These are phyloP conservation scores for Aphelocoma californica DNA, from an alignment of 2,797 vertebrate species.

Conservation along the genomic window DNA sequence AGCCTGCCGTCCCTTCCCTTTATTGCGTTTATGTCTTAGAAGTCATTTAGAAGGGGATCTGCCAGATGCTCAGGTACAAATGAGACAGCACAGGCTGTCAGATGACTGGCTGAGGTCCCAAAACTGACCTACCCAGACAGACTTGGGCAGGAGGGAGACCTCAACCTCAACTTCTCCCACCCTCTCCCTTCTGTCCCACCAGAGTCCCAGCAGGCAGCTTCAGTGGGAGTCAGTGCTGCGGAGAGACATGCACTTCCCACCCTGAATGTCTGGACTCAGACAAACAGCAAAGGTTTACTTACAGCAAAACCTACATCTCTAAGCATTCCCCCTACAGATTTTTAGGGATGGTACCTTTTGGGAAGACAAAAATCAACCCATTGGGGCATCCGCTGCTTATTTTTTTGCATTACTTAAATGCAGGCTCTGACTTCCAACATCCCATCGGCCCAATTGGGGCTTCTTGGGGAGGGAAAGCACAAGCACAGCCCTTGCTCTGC, in stretches of 20 bases:
- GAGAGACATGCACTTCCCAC: background rate
- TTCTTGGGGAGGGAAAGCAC: background rate
- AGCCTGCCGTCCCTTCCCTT: background rate
- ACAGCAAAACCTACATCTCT: background rate
- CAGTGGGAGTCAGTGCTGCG: fast-evolving
- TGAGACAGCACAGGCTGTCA: background rate
- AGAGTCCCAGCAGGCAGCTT: background rate
- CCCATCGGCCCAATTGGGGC: fast-evolving
- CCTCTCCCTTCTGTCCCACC: background rate
- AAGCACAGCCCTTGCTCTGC: background rate
- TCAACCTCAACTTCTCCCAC: background rate
- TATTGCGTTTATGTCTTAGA: background rate
- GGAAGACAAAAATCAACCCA: background rate
- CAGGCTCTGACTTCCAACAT: background rate
- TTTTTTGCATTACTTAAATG: background rate
- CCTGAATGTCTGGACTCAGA: background rate
- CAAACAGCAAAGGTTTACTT: background rate
- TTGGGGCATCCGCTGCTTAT: fast-evolving
- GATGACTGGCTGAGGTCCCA: background rate
- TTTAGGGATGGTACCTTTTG: background rate
- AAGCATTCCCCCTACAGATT: background rate
- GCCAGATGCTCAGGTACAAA: background rate
- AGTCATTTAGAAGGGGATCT: constrained; percentile 11
- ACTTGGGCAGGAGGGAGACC: background rate
- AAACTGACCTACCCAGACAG: background rate